These are phyloP conservation scores for Malthinus flaveolus DNA, from an alignment of 2,888 invertebrate species.

Conservation along the genomic window DNA sequence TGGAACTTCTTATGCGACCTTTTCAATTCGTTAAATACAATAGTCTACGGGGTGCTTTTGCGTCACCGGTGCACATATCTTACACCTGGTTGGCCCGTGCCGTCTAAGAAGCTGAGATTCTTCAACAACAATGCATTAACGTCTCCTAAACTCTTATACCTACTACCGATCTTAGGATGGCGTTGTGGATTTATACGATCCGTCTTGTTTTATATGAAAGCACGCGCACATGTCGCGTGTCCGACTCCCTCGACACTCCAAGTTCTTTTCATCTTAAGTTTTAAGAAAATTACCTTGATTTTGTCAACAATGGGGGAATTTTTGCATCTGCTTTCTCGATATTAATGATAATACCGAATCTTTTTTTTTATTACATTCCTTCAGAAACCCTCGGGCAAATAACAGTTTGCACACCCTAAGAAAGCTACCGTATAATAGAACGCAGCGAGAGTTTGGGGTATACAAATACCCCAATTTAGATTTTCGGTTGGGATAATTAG, in stretches of 20 bases:
- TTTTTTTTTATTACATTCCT: slow-evolving; percentile 1
- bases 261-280: slow-evolving; percentile 17
- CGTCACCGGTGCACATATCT: slow-evolving; percentile 26
- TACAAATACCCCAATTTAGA: no score
- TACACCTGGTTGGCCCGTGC: slow-evolving; percentile 37
- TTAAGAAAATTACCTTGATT: slow-evolving; percentile 23
- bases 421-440: no score
- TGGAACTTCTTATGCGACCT: slow-evolving; percentile 30
- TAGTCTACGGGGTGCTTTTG: slow-evolving; percentile 31
- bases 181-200: slow-evolving; percentile 10
- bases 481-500: no score
- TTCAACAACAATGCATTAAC: slow-evolving; percentile 29
- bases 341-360: not conserved
- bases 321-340: slow-evolving; percentile 18
- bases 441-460: no score
- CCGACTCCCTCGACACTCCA: slow-evolving; percentile 16
- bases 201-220: not conserved
- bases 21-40: slow-evolving; percentile 29
- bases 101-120: slow-evolving; percentile 31
- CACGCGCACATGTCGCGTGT: slow-evolving; percentile 17
- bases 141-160: slow-evolving; percentile 21
- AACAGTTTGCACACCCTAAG: not conserved
- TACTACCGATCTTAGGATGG: not conserved
- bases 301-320: slow-evolving; percentile 14
- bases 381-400: not conserved